These are phyloP conservation scores for Ischnura elegans DNA, from an alignment of 2,888 invertebrate genomes.

Conservation along the genomic window DNA sequence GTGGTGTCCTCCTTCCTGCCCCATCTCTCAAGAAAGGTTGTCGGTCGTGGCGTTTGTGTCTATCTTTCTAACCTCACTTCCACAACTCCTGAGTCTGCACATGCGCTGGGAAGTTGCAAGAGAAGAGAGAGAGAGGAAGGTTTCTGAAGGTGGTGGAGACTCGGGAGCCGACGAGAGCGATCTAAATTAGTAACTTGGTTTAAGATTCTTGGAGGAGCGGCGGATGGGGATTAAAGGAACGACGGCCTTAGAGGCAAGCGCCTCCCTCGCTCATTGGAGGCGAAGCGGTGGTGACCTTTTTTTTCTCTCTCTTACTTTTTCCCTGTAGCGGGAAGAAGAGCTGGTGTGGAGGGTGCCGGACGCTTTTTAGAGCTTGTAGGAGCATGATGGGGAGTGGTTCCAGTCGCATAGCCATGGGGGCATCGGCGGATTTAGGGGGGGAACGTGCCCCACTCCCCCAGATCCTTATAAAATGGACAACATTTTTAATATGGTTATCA, in stretches of 20 bases:
- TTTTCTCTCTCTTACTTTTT: no score
- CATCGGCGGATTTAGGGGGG: no score
- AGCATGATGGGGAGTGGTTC: no score
- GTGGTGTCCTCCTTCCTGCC: background rate
- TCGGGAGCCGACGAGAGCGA: background rate
- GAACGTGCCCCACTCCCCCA: no score
- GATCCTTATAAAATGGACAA: no score
- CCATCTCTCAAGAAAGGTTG: background rate
- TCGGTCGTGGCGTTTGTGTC: background rate
- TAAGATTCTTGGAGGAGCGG: slow-evolving; percentile 13
- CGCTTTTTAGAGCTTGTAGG: no score
- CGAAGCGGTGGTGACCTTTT: background rate
- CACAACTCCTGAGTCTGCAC: no score
- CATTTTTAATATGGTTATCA: no score
- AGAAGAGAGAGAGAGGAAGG: background rate
- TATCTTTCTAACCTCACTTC: no score
- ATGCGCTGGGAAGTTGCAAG: background rate
- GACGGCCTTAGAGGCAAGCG: background rate
- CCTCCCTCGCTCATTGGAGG: background rate
- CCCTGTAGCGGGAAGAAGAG: no score
- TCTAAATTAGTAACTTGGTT: slow-evolving; percentile 31
- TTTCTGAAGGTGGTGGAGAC: background rate
- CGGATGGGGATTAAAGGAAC: background rate
- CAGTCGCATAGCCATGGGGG: no score
- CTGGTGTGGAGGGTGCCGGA: background rate